Conservation (phyloP, 1,140 invertebrate genomes). For the Potamilus streckersoni region DNA sequence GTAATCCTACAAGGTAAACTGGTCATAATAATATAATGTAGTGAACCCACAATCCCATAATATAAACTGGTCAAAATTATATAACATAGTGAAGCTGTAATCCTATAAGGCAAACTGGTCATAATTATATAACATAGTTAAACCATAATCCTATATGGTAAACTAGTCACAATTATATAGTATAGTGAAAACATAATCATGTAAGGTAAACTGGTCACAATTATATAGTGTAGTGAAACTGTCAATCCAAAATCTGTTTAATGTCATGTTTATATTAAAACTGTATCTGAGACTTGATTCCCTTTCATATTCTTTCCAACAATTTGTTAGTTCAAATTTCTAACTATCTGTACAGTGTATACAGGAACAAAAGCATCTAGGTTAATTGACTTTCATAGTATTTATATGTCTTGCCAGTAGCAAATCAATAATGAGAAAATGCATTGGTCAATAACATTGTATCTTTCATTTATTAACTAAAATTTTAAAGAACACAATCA, state of each 20-base stretch:
- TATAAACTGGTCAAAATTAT: not conserved
- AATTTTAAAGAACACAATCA: no score
- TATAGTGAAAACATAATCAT: constrained; percentile 33
- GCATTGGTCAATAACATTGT: no score
- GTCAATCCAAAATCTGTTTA: not conserved
- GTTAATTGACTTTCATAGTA: no score
- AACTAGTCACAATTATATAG: not conserved
- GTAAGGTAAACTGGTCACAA: not conserved
- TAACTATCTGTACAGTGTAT: no score
- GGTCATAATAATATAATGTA: not conserved
- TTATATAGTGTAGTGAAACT: not conserved
- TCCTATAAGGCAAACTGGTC: not conserved
- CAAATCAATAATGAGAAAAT: no score
- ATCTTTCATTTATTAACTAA: no score
- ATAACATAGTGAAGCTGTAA: not conserved
- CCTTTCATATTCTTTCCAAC: no score
- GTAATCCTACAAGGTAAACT: constrained; percentile 38
- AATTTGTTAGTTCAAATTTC: no score
- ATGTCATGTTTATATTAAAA: no score
- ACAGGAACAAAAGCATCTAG: no score
- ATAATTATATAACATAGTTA: not conserved
- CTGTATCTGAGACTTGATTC: no score
- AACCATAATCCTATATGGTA: constrained; percentile 38
- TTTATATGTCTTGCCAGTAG: no score
- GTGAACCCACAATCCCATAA: constrained; percentile 37